Percentiles rank a stretch among this genome's conserved stretches.
Evolutionary conservation across 2,888 invertebrate species (phyloP).

Genomic region (Glyphotaelius pellucidus): DNA sequence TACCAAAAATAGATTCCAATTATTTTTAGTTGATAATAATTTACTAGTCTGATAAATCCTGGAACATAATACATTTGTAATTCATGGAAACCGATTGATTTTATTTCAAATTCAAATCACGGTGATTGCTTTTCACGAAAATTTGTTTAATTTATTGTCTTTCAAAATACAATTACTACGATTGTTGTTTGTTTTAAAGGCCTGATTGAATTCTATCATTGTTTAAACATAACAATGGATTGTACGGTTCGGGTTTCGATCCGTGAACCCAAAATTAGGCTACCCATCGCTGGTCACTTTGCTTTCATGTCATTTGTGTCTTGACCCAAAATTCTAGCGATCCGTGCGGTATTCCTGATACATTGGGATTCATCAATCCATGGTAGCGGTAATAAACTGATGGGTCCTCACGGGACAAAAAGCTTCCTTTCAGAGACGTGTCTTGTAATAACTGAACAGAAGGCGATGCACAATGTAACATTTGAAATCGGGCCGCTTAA

Average conservation of each 20-base stretch:
- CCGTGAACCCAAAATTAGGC: slow-evolving; percentile 39
- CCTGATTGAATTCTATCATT: slow-evolving; percentile 44
- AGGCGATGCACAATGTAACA: no score
- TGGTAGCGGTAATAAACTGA: not conserved
- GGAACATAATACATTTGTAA: not conserved
- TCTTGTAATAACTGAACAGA: not conserved
- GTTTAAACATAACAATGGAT: slow-evolving; percentile 45
- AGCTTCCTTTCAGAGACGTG: not conserved
- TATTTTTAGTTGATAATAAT: not conserved
- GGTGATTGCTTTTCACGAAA: not conserved
- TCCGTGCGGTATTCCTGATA: slow-evolving; percentile 36
- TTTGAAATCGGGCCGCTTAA: not conserved
- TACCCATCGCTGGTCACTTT: slow-evolving; percentile 49
- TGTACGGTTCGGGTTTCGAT: slow-evolving; percentile 16
- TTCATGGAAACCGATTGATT: not conserved
- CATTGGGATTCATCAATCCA: slow-evolving; percentile 27
- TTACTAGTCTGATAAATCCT: not conserved
- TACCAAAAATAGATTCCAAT: no score
- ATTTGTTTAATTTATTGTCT: not conserved
- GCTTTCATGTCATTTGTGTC: slow-evolving; percentile 34
- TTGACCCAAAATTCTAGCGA: slow-evolving; percentile 44
- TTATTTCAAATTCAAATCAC: not conserved
- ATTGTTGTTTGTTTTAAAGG: slow-evolving; percentile 11
- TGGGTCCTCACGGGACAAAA: not conserved
- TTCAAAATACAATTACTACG: not conserved